Evolutionary conservation across 2,888 invertebrate species (phyloP).

Genomic region (Syrista parreyssii): DNA sequence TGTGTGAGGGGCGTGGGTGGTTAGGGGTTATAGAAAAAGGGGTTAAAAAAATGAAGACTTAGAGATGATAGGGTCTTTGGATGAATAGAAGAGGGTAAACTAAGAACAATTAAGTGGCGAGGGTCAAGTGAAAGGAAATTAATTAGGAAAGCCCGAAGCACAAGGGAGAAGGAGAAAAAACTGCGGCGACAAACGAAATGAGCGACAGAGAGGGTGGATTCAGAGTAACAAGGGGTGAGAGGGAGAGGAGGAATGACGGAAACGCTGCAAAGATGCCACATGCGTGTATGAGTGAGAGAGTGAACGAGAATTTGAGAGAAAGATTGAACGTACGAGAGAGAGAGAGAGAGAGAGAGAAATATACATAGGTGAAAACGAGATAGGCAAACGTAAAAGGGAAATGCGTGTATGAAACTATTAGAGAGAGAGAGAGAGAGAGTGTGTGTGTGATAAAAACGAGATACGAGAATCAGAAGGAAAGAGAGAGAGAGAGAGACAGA

Average conservation of each 20-base stretch:
- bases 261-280: constrained; percentile 2
- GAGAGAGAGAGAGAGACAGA: constrained; percentile 2
- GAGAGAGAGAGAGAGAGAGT: not conserved
- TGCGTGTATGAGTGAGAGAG: constrained; percentile 25
- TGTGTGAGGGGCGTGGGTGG: constrained; percentile 47
- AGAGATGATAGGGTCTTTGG: not conserved
- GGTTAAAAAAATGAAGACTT: constrained; percentile 13
- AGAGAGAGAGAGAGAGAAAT: constrained; percentile 15
- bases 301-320: constrained; percentile 30
- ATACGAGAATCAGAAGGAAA: not conserved
- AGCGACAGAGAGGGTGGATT: not conserved
- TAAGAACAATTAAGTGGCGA: not conserved
- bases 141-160: not conserved
- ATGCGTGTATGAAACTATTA: not conserved
- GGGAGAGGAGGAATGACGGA: constrained; percentile 23
- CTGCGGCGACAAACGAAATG: constrained; percentile 7
- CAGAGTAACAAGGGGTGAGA: constrained; percentile 16
- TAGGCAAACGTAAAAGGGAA: not conserved
- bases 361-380: constrained; percentile 14
- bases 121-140: not conserved
- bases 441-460: not conserved
- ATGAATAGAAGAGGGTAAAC: not conserved
- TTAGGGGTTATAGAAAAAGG: constrained; percentile 51
- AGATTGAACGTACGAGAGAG: constrained; percentile 26
- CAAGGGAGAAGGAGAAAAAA: not conserved